These are phyloP conservation scores for Chrysopa pallens DNA, from an alignment of 1,140 invertebrate genomes.

Conservation along the genomic window DNA sequence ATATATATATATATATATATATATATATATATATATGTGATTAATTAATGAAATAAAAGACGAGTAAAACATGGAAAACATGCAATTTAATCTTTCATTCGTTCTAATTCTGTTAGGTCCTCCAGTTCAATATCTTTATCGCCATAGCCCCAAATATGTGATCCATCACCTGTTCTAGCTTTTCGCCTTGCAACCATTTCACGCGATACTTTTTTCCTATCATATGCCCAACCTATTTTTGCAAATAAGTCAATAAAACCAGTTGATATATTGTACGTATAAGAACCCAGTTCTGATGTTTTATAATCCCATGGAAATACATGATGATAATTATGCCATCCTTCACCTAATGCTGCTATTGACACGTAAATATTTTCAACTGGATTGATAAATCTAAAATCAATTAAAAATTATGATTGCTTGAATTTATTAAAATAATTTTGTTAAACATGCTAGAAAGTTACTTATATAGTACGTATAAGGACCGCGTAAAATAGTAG, in stretches of 20 bases:
- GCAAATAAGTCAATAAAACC: conserved; percentile 54
- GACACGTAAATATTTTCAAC: conserved; percentile 38
- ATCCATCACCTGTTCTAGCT: conserved; percentile 43
- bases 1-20: too few species aligned
- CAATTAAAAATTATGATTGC: conserved; percentile 1
- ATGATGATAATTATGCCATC: conserved; percentile 83
- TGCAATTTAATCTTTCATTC: conserved; percentile 22
- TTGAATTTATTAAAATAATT: too few species aligned
- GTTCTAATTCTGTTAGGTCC: conserved; percentile 27
- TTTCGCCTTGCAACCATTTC: conserved; percentile 42
- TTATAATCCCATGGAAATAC: conserved; percentile 80
- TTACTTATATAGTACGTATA: too few species aligned
- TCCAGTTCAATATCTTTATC: conserved; percentile 31
- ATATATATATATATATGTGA: too few species aligned
- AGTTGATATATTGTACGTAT: conserved; percentile 46
- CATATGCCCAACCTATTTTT: conserved; percentile 54
- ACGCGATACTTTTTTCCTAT: conserved; percentile 40
- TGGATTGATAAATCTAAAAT: conserved; percentile 39
- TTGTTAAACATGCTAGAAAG: background rate
- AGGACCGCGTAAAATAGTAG: too few species aligned
- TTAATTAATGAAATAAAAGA: background rate
- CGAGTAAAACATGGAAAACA: too few species aligned
- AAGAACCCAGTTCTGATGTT: conserved; percentile 47
- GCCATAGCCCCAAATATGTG: conserved; percentile 35
- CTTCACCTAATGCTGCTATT: conserved; percentile 35